A percentile compares a stretch with the other conserved stretches of the same genome.
These are phyloP conservation scores for Tenthredo distinguenda DNA, from an alignment of 2,888 invertebrate species.

Conservation along the genomic window DNA sequence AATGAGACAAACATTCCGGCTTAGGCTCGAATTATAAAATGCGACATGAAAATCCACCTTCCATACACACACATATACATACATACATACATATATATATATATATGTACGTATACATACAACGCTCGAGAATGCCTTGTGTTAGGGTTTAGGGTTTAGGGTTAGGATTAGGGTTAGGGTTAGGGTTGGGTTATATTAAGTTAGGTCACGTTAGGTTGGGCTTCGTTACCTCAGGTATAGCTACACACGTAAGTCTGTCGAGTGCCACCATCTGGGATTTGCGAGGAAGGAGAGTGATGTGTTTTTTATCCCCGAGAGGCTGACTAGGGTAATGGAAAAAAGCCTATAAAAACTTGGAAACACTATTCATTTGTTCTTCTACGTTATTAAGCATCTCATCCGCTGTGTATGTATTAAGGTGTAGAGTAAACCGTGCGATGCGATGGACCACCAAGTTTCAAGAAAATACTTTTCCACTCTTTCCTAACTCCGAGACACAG, in stretches of 20 bases:
- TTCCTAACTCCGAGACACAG: background rate
- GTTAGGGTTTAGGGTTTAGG: background rate
- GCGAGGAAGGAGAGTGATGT: conserved; percentile 44
- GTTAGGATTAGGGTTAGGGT: background rate
- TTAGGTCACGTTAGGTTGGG: conserved; percentile 19
- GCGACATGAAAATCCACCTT: conserved; percentile 39
- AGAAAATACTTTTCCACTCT: background rate
- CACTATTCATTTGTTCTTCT: conserved; percentile 29
- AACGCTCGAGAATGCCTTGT: background rate
- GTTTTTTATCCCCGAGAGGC: conserved; percentile 25
- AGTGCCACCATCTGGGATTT: conserved; percentile 45
- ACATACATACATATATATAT: background rate
- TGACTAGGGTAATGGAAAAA: conserved; percentile 41
- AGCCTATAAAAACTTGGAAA: conserved; percentile 41
- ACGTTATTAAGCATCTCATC: background rate
- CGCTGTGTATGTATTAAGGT: background rate
- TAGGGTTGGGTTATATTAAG: conserved; percentile 21
- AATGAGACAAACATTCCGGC: conserved; percentile 33
- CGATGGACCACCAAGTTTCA: conserved; percentile 2
- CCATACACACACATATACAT: background rate
- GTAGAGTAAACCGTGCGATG: background rate
- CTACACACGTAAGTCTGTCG: conserved; percentile 37
- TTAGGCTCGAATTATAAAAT: conserved; percentile 47
- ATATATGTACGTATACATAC: background rate
- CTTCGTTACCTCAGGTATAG: conserved; percentile 28